Evolutionary conservation across 92 coral and sea anemone genomes (phyloP).

Genomic region (Parazoanthus darwini): DNA sequence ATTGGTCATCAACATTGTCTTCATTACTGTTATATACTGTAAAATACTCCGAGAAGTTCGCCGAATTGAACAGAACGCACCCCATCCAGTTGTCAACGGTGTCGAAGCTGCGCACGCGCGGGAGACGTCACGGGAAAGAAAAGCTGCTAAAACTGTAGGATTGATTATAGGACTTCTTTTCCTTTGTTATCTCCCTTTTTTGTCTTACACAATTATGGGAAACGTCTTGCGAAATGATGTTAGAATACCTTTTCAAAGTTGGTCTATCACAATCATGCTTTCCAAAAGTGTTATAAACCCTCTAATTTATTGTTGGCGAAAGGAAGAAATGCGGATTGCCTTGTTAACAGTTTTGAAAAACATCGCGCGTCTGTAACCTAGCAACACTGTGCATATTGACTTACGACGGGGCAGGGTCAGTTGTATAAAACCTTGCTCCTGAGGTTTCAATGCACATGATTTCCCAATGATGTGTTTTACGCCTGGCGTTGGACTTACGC

Average conservation of each 20-base stretch:
- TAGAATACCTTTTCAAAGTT: not conserved
- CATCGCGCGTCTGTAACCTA: not conserved
- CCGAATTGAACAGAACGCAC: not conserved
- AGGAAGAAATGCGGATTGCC: constrained; percentile 3
- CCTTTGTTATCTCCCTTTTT: not conserved
- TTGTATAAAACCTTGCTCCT: too few relatives aligned
- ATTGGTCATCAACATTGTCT: not conserved
- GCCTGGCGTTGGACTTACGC: too few relatives aligned
- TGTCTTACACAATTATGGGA: not conserved
- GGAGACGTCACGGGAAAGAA: not conserved
- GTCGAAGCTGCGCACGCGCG: not conserved
- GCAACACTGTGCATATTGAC: too few relatives aligned
- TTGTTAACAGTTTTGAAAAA: constrained; percentile 6
- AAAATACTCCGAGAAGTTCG: constrained; percentile 9
- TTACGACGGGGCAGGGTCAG: too few relatives aligned
- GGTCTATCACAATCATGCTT: not conserved
- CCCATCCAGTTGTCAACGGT: not conserved
- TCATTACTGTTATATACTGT: not conserved
- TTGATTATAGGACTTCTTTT: not conserved
- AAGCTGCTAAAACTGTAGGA: not conserved
- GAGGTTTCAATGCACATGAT: too few relatives aligned
- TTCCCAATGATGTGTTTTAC: too few relatives aligned
- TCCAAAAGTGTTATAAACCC: not conserved
- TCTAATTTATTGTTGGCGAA: constrained; percentile 11
- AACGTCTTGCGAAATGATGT: not conserved